Conservation (phyloP, 2,113 vertebrate genomes). For the Meriones unguiculatus region DNA sequence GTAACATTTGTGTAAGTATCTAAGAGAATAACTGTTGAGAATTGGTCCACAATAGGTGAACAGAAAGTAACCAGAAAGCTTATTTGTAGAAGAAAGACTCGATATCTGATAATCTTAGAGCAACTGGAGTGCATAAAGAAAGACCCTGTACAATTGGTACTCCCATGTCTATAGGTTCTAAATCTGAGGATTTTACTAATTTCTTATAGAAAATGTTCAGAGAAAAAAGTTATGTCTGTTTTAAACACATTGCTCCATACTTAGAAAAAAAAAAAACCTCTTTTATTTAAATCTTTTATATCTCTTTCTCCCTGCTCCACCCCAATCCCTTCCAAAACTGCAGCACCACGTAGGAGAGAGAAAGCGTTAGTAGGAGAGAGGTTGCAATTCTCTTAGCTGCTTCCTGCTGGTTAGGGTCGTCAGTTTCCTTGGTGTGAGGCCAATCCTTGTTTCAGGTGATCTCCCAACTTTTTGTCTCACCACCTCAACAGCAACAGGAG, state of each 20-base stretch:
- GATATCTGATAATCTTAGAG: not conserved
- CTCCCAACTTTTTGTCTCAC: too few species aligned
- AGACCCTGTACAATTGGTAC: not conserved
- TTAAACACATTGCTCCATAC: not conserved
- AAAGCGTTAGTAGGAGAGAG: too few species aligned
- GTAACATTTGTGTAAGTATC: not conserved
- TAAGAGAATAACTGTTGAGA: not conserved
- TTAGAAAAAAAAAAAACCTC: too few species aligned
- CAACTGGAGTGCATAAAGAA: not conserved
- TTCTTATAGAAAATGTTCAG: not conserved
- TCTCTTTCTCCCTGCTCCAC: too few species aligned
- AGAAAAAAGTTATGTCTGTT: not conserved
- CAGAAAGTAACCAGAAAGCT: not conserved
- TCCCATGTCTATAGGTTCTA: not conserved
- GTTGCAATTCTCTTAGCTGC: too few species aligned
- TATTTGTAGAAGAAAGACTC: not conserved
- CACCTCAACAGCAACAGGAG: too few species aligned
- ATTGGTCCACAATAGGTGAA: not conserved
- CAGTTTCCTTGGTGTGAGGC: too few species aligned
- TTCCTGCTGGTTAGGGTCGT: too few species aligned
- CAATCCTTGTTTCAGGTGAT: too few species aligned
- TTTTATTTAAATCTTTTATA: too few species aligned
- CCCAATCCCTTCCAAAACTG: too few species aligned
- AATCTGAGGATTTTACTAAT: not conserved
- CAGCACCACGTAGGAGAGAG: too few species aligned